Percentiles rank a stretch among this genome's conserved stretches.
These are phyloP conservation scores for Drosophila rubida DNA, from an alignment of 2,888 invertebrate species.

Conservation along the genomic window DNA sequence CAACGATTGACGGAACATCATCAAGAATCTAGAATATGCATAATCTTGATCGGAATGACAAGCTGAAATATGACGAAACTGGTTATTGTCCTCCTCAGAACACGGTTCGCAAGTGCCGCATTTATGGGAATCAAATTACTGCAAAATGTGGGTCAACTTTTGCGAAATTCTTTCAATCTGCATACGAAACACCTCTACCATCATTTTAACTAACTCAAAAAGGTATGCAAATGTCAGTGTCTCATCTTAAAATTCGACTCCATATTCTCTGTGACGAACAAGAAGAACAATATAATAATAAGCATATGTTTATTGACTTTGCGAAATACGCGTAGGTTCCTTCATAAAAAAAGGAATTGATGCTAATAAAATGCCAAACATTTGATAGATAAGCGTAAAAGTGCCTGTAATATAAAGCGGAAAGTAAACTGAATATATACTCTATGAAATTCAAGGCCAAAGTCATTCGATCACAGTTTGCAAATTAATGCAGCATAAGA, in stretches of 20 bases:
- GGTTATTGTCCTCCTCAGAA: slow-evolving; percentile 21
- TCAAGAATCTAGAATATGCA: slow-evolving; percentile 15
- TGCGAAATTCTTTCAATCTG: slow-evolving; percentile 2
- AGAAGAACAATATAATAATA: slow-evolving; percentile 7
- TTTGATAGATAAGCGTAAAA: not conserved
- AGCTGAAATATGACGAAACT: slow-evolving; percentile 18
- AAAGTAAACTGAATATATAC: not conserved
- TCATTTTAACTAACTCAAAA: slow-evolving; percentile 7
- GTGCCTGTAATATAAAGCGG: not conserved
- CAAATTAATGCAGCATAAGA: not conserved
- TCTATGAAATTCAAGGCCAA: slow-evolving; percentile 3
- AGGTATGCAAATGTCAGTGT: slow-evolving; percentile 24
- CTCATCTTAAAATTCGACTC: not conserved
- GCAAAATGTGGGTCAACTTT: slow-evolving; percentile 19
- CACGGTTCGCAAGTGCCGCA: slow-evolving; percentile 16
- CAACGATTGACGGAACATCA: not conserved
- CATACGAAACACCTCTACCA: not conserved
- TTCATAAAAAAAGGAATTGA: not conserved
- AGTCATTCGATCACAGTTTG: not conserved
- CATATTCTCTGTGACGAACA: slow-evolving; percentile 1
- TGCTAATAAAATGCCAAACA: not conserved
- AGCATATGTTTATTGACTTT: not conserved
- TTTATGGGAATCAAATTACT: slow-evolving; percentile 15
- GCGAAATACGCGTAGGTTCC: slow-evolving; percentile 9
- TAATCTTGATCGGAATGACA: slow-evolving; percentile 14